These are phyloP conservation scores for Megaceryle torquata DNA, from an alignment of 2,113 vertebrate species.

Conservation along the genomic window DNA sequence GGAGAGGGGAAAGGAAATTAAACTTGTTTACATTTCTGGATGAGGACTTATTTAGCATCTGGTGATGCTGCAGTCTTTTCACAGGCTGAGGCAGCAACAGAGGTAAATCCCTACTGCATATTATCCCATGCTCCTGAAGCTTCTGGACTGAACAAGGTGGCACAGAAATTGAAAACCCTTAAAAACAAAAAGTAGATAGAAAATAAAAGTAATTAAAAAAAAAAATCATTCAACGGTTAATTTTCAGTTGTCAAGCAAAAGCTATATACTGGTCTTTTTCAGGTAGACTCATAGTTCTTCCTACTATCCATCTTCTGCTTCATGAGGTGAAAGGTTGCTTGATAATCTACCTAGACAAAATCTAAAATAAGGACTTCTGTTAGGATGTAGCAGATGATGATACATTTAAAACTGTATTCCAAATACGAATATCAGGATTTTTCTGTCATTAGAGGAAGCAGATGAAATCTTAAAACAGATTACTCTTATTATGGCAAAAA, in stretches of 20 bases:
- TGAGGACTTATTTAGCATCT: not conserved
- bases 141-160: not conserved
- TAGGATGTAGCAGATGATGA: not conserved
- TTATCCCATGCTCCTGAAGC: not conserved
- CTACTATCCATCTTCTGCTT: not conserved
- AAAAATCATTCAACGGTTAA: not conserved
- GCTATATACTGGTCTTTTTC: not conserved
- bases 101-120: not conserved
- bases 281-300: not conserved
- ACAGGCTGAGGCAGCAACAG: not conserved
- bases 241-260: not conserved
- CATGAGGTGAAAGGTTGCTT: not conserved
- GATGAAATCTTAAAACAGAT: not conserved
- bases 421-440: not conserved
- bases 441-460: not conserved
- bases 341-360: not conserved
- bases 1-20: not conserved
- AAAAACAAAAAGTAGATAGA: not conserved
- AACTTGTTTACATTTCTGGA: not conserved
- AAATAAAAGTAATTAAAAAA: not conserved
- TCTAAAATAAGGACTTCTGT: not conserved
- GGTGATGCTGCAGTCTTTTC: not conserved
- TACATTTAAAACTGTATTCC: not conserved
- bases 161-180: not conserved
- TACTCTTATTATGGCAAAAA: not conserved